These are phyloP conservation scores for Scaptomyza tumidula DNA, from an alignment of 2,888 invertebrate species.

Conservation along the genomic window DNA sequence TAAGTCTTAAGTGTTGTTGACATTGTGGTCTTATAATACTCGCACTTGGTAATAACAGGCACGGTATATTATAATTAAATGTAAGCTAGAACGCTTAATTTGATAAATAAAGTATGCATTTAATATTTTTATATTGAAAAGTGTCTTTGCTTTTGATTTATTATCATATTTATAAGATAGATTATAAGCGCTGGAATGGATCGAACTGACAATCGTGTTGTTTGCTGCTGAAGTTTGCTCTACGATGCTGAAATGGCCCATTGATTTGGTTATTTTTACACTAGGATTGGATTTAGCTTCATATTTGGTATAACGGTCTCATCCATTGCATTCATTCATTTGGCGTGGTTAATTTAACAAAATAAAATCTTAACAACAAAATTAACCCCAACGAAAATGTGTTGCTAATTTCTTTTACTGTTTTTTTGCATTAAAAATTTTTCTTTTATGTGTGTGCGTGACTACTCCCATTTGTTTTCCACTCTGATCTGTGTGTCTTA, in stretches of 20 bases:
- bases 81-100: slow-evolving; percentile 51
- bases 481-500: slow-evolving; percentile 54
- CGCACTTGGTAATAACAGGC: slow-evolving; percentile 29
- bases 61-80: slow-evolving; percentile 32
- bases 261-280: background rate
- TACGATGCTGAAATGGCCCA: background rate
- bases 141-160: slow-evolving; percentile 42
- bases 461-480: slow-evolving; percentile 52
- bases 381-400: slow-evolving; percentile 11
- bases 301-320: slow-evolving; percentile 12
- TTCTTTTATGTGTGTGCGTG: slow-evolving; percentile 66
- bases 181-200: slow-evolving; percentile 23
- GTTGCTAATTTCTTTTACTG: slow-evolving; percentile 39
- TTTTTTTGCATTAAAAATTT: slow-evolving; percentile 52
- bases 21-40: slow-evolving; percentile 24
- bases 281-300: slow-evolving; percentile 2
- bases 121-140: slow-evolving; percentile 35
- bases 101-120: slow-evolving; percentile 61
- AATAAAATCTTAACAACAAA: slow-evolving; percentile 24
- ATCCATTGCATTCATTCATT: slow-evolving; percentile 30
- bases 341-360: slow-evolving; percentile 53
- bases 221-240: background rate
- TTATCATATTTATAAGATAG: slow-evolving; percentile 22
- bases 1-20: slow-evolving; percentile 53
- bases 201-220: background rate